Conservation (phyloP, 2,797 vertebrate species). For the Orestias chungarensis region DNA sequence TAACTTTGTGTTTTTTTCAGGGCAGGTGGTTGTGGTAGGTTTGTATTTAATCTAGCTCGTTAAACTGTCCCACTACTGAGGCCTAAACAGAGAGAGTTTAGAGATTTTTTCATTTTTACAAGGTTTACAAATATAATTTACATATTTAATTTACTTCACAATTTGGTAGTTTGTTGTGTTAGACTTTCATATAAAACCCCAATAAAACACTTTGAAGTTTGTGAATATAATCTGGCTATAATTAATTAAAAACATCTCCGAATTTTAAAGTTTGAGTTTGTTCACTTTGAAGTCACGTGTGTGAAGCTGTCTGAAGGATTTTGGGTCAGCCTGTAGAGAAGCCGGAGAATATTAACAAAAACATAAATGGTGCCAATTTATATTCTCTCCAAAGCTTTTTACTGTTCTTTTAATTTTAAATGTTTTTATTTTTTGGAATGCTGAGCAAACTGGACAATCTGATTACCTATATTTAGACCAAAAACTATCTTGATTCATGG, state of each 20-base stretch:
- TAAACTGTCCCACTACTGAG: not conserved
- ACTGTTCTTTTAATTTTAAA: too few species aligned
- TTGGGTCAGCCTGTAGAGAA: not conserved
- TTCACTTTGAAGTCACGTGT: not conserved
- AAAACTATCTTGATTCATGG: not conserved
- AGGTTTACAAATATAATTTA: not conserved
- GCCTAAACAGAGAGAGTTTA: not conserved
- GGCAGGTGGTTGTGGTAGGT: not conserved
- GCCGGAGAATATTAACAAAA: not conserved
- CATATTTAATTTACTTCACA: not conserved
- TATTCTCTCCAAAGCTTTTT: not conserved
- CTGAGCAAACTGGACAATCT: not conserved
- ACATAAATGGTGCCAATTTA: not conserved
- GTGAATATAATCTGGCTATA: not conserved
- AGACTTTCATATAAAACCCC: not conserved
- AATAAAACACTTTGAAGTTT: not conserved
- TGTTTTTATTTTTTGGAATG: not conserved
- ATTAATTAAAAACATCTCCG: too few species aligned
- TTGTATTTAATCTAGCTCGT: not conserved
- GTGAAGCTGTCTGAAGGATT: not conserved
- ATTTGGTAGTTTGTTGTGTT: not conserved
- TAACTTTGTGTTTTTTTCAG: not conserved
- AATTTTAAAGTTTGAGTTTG: not conserved
- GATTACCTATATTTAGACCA: not conserved
- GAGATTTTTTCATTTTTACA: not conserved